phyloP scores from a whole-genome alignment of 2,888 invertebrate genomes.

The Cataglyphis cursor region DNA sequence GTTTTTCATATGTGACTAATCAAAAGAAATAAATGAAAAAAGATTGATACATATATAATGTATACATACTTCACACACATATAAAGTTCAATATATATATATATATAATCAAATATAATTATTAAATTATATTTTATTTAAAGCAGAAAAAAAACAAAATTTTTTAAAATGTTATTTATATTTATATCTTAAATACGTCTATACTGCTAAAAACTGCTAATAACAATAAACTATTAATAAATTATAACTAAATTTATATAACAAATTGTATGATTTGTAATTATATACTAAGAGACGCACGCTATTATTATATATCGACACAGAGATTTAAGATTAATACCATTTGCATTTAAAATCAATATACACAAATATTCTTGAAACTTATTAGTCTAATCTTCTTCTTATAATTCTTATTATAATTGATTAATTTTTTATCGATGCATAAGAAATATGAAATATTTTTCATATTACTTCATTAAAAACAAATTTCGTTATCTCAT shows the following conservation, averaged over 20 bases:
- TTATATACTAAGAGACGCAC: not conserved
- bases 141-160: constrained; percentile 41
- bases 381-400: not conserved
- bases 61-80: no score
- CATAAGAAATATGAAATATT: not conserved
- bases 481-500: not conserved
- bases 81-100: not conserved
- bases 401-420: not conserved
- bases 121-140: not conserved
- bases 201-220: constrained; percentile 41
- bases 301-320: not conserved
- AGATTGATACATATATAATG: no score
- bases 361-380: not conserved
- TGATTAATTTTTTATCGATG: not conserved
- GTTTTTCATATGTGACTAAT: no score
- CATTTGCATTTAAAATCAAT: not conserved
- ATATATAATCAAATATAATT: not conserved
- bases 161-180: constrained; percentile 28
- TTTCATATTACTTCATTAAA: constrained; percentile 1
- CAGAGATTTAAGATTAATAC: not conserved
- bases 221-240: constrained; percentile 43
- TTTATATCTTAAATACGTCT: constrained; percentile 28
- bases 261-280: not conserved
- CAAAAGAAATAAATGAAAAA: no score
- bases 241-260: constrained; percentile 53